phyloP scores from a whole-genome alignment of 2,797 vertebrate genomes.

The Phyllotis vaccarum region DNA sequence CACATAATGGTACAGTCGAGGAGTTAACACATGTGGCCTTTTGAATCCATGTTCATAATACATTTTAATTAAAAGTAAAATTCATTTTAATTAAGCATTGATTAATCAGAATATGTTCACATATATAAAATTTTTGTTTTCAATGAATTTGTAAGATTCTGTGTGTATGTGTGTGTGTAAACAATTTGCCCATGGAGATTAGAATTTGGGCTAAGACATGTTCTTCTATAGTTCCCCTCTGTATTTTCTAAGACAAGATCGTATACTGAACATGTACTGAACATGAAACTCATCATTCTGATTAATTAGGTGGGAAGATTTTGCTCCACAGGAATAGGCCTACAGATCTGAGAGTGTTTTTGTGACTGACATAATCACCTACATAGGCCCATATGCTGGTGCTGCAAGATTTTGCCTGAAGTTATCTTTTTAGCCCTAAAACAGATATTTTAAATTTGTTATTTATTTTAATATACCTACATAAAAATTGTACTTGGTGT shows the following conservation, averaged over 20 bases:
- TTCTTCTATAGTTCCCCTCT: neutral
- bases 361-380: too few relatives aligned
- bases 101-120: neutral
- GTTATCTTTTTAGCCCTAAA: neutral
- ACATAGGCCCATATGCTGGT: neutral
- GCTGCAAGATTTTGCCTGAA: neutral
- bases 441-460: neutral
- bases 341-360: neutral
- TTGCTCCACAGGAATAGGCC: accelerated
- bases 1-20: neutral
- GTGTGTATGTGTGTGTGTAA: neutral
- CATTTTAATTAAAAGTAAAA: neutral
- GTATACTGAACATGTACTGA: neutral
- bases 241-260: neutral
- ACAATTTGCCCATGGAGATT: neutral
- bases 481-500: neutral
- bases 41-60: neutral
- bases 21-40: neutral
- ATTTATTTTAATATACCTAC: neutral
- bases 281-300: neutral
- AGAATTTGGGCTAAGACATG: neutral
- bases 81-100: neutral
- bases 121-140: neutral
- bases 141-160: neutral
- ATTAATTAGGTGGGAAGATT: neutral